Evolutionary conservation across 2,888 invertebrate genomes (phyloP), one percentile per base, ranked within the genome.

Genomic region (Drosophila rubida): DNA sequence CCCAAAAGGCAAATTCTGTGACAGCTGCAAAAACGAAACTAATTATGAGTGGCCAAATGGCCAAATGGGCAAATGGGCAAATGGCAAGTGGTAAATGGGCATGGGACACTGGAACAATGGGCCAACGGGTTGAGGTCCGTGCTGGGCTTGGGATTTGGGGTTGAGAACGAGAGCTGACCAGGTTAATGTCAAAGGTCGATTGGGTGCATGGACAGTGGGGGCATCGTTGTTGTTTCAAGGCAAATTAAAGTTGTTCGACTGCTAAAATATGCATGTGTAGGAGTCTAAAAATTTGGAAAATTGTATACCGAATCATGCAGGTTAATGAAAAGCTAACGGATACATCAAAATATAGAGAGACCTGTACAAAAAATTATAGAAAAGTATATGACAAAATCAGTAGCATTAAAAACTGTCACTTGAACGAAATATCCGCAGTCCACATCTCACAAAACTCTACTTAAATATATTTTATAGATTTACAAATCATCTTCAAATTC

Each of bases 1-100:
- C 71, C 86, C 79, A 49, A 65, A 75, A 77, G 83, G 83, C 80
- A 80, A 71, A 81, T 82, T 82, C 55, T 74, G 60, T 71, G 78
- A 60, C 76, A 76, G 76, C 75, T 76, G 76, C 78, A 78, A 78
- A 64, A 70, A 55, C 61, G 66, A 74, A 81, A 77, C 82, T 82
- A 82, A 80, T 85, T 80, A 80, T 76, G 79, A 69, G 62, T 13
- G 11, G 37, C 23, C 25, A 19, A 19, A 13, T 9, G 25, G 25
- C 8, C 8, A 9, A 53, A 25, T 13, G 23, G 37, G 22, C 14
- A n/a, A 16, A 14, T n/a, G 23, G 23, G 23, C 3, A 19, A 19
- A 19, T 19, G 19, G 19, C 16, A 19, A 19, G 13, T n/a, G 25
- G 25, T 8, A 9, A 53, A 35, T 13, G 23, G 37, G 27, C 14